Evolutionary conservation across 2,113 vertebrate species (phyloP), one percentile per base, ranked within the genome.

Genomic region (Drymodes brunneopygia): DNA sequence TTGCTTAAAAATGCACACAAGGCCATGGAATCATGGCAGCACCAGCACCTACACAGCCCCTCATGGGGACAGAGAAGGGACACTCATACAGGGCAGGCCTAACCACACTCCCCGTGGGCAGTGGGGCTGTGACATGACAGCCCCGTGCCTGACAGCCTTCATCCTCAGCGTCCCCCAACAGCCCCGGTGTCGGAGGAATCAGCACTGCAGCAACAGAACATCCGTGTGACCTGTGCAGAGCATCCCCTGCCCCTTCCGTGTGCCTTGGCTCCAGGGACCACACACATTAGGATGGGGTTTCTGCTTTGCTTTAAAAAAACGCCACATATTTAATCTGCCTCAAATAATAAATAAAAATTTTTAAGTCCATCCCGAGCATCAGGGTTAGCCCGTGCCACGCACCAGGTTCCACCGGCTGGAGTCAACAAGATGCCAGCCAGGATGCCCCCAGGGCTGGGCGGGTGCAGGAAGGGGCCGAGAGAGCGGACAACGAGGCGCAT

Each of bases 21-120:
- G 29, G 78, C 65, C 3, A 0, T 0, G 2, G 81, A 74, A 70
- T 75, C 1, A 1, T 2, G 0, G 50, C 67, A 89, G 77, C 5
- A 18, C 57, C 65, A 84, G 78, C 53, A 27, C 78, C 71, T 23
- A 36, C 28, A 1, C 38, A 42, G 69, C 73, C 64, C 33, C 47
- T 80, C 20, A 7, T 2, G 2, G 3, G 25, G 57, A 50, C 5
- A 1, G 50, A 17, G 67, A 77, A 72, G 58, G 33, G n/a, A 57
- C 29, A 31, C 13, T 31, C 0, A 2, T 33, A 15, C 42, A 79
- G 42, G 33, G 8, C 33, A 61, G 86, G 45, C 86, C 74, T 53
- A 22, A 62, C 33, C 1, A 1, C 1, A 3, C 24, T 33, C 69
- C 4, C 15, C 1, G 0, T 9, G 27, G 42, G 50, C 83, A 82